phyloP scores from a whole-genome alignment of 2,797 vertebrate genomes.

The Streptopelia turtur region DNA sequence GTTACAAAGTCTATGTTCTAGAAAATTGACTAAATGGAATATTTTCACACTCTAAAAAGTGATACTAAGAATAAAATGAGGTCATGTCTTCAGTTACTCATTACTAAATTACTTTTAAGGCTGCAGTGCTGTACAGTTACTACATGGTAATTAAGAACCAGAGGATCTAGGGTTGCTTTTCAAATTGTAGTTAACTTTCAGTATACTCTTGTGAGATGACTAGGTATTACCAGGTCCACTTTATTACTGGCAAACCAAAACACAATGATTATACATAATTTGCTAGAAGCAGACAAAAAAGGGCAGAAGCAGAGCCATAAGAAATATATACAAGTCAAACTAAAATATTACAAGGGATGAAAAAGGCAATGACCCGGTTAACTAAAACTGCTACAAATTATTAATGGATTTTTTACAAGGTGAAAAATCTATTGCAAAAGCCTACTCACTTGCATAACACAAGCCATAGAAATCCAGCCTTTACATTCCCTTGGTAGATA shows the following conservation, averaged over 20 bases:
- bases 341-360: background rate
- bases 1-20: background rate
- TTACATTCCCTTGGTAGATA: background rate
- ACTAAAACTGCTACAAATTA: background rate
- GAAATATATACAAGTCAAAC: background rate
- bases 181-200: slow-evolving; percentile 21
- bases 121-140: background rate
- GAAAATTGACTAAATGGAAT: background rate
- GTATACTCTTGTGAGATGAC: background rate
- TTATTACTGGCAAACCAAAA: background rate
- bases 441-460: background rate
- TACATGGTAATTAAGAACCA: slow-evolving; percentile 24
- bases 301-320: background rate
- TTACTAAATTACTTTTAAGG: slow-evolving; percentile 7
- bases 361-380: background rate
- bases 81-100: background rate
- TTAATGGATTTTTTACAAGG: background rate
- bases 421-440: background rate
- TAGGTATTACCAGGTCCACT: background rate
- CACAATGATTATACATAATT: background rate
- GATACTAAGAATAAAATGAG: slow-evolving; percentile 5
- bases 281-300: background rate
- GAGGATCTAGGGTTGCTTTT: background rate
- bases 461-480: background rate
- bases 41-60: background rate